These are phyloP conservation scores for Boleophthalmus pectinirostris DNA, from an alignment of 2,113 vertebrate species.

Conservation along the genomic window DNA sequence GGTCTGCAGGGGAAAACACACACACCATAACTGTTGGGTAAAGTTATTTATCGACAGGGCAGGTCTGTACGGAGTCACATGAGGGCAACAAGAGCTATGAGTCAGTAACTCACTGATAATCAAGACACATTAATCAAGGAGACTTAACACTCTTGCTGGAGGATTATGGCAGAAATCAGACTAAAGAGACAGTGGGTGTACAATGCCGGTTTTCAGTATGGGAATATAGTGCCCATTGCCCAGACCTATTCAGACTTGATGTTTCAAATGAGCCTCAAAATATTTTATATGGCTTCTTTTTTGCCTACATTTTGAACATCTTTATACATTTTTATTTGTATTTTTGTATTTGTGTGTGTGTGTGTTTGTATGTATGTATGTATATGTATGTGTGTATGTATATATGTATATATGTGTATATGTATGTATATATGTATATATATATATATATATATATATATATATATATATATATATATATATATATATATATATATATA, in stretches of 20 bases:
- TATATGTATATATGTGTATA: too few relatives aligned
- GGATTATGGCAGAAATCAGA: conserved; percentile 36
- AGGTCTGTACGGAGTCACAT: conserved; percentile 31
- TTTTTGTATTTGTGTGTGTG: too few relatives aligned
- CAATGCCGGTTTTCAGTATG: background rate
- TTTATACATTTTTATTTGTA: too few relatives aligned
- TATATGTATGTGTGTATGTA: too few relatives aligned
- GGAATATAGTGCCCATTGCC: background rate
- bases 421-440: too few relatives aligned
- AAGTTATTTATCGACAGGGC: conserved; percentile 42
- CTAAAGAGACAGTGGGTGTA: background rate
- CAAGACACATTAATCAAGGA: conserved; percentile 64
- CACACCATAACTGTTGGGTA: conserved; percentile 40
- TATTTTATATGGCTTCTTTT: background rate
- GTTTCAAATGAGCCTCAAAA: background rate
- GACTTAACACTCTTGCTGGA: conserved; percentile 36
- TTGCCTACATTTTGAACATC: background rate
- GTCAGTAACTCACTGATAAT: conserved; percentile 60
- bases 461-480: too few relatives aligned
- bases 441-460: too few relatives aligned
- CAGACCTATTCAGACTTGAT: background rate
- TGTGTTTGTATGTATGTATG: too few relatives aligned
- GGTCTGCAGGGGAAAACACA: conserved; percentile 24
- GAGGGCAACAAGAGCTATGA: conserved; percentile 55
- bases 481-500: too few relatives aligned